phyloP scores from a whole-genome alignment of 2,113 vertebrate genomes.

The Alouatta palliata region DNA sequence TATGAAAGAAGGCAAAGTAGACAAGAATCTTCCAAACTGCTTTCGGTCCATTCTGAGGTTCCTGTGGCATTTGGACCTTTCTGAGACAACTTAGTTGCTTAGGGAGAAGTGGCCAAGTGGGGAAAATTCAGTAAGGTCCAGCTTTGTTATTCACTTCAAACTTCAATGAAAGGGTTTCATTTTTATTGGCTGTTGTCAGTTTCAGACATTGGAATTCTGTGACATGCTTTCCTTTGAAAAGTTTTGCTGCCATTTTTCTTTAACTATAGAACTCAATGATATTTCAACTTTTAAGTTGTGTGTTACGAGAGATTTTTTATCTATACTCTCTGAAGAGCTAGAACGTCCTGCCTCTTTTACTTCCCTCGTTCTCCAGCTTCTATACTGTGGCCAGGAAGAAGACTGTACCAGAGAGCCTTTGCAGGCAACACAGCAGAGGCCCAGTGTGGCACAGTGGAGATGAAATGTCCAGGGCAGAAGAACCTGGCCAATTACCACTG shows the following conservation, averaged over 20 bases:
- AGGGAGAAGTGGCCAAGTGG: not conserved
- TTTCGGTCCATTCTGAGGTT: not conserved
- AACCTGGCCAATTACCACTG: not conserved
- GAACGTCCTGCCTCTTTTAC: not conserved
- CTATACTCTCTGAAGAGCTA: not conserved
- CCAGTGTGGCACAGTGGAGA: accelerated
- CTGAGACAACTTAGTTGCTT: not conserved
- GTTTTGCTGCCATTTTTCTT: not conserved
- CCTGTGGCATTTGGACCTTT: not conserved
- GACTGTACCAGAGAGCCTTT: not conserved
- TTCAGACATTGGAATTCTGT: not conserved
- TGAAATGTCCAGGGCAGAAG: not conserved
- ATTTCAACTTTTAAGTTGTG: not conserved
- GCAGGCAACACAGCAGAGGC: not conserved
- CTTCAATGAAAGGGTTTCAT: not conserved
- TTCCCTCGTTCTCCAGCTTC: not conserved
- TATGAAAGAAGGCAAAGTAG: not conserved
- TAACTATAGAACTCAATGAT: not conserved
- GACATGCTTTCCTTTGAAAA: not conserved
- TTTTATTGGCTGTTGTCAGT: not conserved
- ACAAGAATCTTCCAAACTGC: not conserved
- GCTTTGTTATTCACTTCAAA: not conserved
- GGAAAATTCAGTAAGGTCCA: not conserved
- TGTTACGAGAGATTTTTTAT: not conserved
- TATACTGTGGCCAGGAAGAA: not conserved